These are phyloP conservation scores for Bufo gargarizans DNA, from an alignment of 2,113 vertebrate species.

Conservation along the genomic window DNA sequence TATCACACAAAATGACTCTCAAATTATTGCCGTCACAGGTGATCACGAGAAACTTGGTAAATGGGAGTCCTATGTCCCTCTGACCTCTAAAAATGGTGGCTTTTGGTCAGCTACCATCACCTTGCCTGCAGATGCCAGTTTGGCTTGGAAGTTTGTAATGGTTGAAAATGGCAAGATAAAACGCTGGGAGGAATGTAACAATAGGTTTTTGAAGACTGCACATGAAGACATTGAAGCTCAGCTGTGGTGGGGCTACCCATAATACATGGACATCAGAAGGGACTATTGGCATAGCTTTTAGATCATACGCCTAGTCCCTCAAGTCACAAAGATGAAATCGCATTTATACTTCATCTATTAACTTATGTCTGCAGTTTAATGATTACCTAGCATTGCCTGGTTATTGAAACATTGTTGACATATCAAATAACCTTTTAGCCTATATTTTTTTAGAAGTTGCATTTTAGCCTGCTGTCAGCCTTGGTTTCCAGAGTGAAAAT, in stretches of 20 bases:
- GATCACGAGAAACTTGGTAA: constrained; percentile 82
- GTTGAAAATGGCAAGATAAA: constrained; percentile 82
- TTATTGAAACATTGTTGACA: background rate
- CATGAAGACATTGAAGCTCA: constrained; percentile 75
- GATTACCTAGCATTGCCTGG: constrained; percentile 7
- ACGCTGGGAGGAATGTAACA: constrained; percentile 92
- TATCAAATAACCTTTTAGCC: constrained; percentile 9
- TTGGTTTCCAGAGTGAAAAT: background rate
- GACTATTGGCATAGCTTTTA: background rate
- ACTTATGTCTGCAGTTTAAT: background rate
- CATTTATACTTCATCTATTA: background rate
- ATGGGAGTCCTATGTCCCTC: constrained; percentile 81
- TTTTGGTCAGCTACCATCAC: constrained; percentile 80
- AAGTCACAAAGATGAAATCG: background rate
- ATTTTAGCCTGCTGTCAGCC: constrained; percentile 8
- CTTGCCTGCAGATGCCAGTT: constrained; percentile 76
- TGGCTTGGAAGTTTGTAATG: constrained; percentile 94
- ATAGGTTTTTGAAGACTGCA: constrained; percentile 81
- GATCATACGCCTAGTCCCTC: too few species aligned
- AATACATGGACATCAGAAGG: constrained; percentile 26
- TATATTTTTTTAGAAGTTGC: constrained; percentile 21
- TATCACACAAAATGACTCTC: constrained; percentile 70
- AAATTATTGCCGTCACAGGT: constrained; percentile 83
- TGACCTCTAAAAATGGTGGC: constrained; percentile 77
- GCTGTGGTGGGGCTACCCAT: constrained; percentile 83